Base-by-base conservation (phyloP, 1,140 invertebrate genomes). In the Ganaspis sp. region DNA sequence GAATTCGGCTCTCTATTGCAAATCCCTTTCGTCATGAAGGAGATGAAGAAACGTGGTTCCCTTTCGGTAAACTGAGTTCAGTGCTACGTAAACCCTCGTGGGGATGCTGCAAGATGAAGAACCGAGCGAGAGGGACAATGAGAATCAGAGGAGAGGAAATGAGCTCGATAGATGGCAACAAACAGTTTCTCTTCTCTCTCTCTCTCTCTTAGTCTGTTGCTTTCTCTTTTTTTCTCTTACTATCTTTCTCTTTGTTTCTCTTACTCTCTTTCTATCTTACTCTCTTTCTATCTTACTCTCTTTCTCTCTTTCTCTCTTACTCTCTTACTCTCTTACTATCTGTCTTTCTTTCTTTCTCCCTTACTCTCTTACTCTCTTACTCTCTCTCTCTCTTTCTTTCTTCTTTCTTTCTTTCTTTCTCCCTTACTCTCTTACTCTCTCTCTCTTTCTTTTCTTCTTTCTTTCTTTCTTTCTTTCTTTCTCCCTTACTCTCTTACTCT, bases 81-180 rank as follows among this genome's bases (percentile, higher is more conserved):
- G 58, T 64, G 58, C 58, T 64, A 64, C 58, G 58, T 64, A 64
- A 64, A 64, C 58, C 58, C 58, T 64, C 58, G 23, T 71, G 69
- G 69, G 72, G 70, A 53, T 45, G 15, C 9, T 38, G 19, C 42
- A 38, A 73, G 49, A 53, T 53, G 49, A 58, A 73, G 72, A 58
- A 78, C 38, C 72, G 74, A 70, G 69, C 72, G 74, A 80, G 72
- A 74, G 72, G 80, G 80, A 77, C 79, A 79, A 69, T 29, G 73
- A 15, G 38, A 74, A 72, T 84, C 77, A 70, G 71, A 77, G 70
- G 72, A 70, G 70, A 77, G 76, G 73, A 72, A 76, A 58, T 12
- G 64, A 83, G 80, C 78, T 83, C 82, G 78, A 79, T 81, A 79
- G 80, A 85, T 85, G 81, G 81, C 79, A 83, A 82, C 77, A 80